phyloP scores from a whole-genome alignment of 2,888 invertebrate species.

The Horisme vitalbata region DNA sequence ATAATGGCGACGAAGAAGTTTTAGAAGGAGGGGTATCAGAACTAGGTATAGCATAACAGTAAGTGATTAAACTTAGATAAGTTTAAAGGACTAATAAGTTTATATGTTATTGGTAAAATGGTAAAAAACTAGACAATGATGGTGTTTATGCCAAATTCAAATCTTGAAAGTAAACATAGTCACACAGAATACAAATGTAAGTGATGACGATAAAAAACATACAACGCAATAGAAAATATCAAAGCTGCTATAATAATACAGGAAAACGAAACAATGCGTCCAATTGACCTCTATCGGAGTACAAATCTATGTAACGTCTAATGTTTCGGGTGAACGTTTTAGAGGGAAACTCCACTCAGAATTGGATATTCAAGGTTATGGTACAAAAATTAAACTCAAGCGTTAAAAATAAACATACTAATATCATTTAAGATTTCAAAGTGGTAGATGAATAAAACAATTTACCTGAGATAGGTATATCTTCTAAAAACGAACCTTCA shows the following conservation, averaged over 20 bases:
- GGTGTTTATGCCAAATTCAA: no score
- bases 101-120: no score
- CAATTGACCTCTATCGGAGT: constrained; percentile 58
- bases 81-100: no score
- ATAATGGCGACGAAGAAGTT: no score
- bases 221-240: constrained; percentile 35
- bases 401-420: constrained; percentile 16
- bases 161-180: constrained; percentile 19
- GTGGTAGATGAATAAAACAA: not conserved
- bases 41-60: no score
- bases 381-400: constrained; percentile 37
- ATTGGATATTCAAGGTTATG: constrained; percentile 62
- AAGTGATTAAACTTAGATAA: no score
- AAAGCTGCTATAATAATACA: constrained; percentile 47
- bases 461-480: no score
- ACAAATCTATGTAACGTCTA: constrained; percentile 69
- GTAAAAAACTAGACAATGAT: no score
- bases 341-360: constrained; percentile 67
- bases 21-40: no score
- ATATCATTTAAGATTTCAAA: no score
- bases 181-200: constrained; percentile 16
- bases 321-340: constrained; percentile 70
- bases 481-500: no score
- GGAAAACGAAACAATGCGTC: constrained; percentile 65
- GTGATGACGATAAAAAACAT: constrained; percentile 26